Evolutionary conservation across 37 sponge, comb jelly and placozoan species (phyloP).

Genomic region (Crambe crambe): DNA sequence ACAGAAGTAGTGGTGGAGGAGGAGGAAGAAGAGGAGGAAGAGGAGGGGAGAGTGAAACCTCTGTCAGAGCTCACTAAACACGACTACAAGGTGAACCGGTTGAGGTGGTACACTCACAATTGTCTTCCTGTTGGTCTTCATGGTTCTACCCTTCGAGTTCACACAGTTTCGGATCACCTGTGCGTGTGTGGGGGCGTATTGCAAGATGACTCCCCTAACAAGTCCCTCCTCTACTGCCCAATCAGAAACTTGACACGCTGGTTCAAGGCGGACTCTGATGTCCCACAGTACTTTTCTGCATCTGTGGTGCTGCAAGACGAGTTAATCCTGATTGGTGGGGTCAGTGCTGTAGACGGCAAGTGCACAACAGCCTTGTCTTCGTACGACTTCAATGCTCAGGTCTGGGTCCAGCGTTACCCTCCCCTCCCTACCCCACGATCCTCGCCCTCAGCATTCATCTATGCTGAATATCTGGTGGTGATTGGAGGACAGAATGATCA

Average conservation of each 20-base stretch:
- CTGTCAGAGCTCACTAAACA: not conserved
- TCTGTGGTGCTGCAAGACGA: slow-evolving; percentile 39
- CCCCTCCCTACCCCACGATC: slow-evolving; percentile 50
- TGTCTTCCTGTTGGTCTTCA: slow-evolving; percentile 46
- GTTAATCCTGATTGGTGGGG: slow-evolving; percentile 37
- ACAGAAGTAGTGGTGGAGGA: not conserved
- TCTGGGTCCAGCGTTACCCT: slow-evolving; percentile 43
- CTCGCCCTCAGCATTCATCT: slow-evolving; percentile 30
- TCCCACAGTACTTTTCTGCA: slow-evolving; percentile 44
- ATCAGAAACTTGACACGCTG: slow-evolving; percentile 27
- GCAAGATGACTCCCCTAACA: slow-evolving; percentile 30
- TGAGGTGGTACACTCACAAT: slow-evolving; percentile 38
- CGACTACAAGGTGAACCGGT: slow-evolving; percentile 16
- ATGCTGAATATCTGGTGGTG: slow-evolving; percentile 45
- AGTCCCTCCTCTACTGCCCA: slow-evolving; percentile 22
- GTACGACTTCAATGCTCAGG: slow-evolving; percentile 29
- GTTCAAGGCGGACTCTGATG: slow-evolving; percentile 7
- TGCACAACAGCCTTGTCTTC: slow-evolving; percentile 23
- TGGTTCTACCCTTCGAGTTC: slow-evolving; percentile 42
- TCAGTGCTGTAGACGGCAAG: slow-evolving; percentile 12
- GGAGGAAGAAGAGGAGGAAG: slow-evolving; percentile 13
- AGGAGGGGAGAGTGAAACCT: not conserved
- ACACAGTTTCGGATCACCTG: slow-evolving; percentile 4
- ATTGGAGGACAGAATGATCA: slow-evolving; percentile 32
- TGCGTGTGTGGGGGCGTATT: slow-evolving; percentile 48